Evolutionary conservation across 2,888 invertebrate species (phyloP), one percentile per base, ranked within the genome.

Genomic region (Dynastes maya): DNA sequence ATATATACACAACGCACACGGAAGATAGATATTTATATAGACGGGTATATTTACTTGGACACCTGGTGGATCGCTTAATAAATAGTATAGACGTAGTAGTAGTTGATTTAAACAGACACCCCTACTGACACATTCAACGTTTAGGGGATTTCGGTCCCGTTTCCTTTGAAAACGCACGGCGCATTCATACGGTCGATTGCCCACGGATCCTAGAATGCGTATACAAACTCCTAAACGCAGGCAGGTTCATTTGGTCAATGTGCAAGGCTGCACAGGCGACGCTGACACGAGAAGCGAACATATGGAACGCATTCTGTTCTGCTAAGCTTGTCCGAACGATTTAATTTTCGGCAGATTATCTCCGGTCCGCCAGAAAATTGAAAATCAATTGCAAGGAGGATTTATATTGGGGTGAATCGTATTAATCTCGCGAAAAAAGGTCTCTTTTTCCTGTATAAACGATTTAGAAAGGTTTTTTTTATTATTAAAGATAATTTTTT

Each of bases 51-150:
- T 55, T 74, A 67, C 53, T 67, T 61, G 84, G 82, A 83, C 83
- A 83, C 83, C 83, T 84, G 83, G 83, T 78, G 80, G 80, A 82
- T 81, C 82, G 81, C 83, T 82, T 82, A 81, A 80, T 82, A 80
- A 81, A 80, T 82, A 80, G 64, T n/a, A n/a, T n/a, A 27, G 29
- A 11, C n/a, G 37, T 64, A 29, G 67, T 67, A 40, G 67, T 22
- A 40, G 82, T 80, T 83, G 83, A 83, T 83, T 83, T 83, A 83
- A 83, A 81, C 82, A 84, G 80, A 80, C 83, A 81, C 82, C 84
- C 83, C 80, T 81, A 74, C 71, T 58, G 80, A 81, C 81, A 81
- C 80, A 80, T 78, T 79, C 79, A 45, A 82, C 82, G 81, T 84
- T 83, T 82, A 65, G 81, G 82, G 82, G 81, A 80, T 80, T 83